Base-by-base conservation (phyloP, 2,888 invertebrate species). In the Isoperla grammatica region DNA sequence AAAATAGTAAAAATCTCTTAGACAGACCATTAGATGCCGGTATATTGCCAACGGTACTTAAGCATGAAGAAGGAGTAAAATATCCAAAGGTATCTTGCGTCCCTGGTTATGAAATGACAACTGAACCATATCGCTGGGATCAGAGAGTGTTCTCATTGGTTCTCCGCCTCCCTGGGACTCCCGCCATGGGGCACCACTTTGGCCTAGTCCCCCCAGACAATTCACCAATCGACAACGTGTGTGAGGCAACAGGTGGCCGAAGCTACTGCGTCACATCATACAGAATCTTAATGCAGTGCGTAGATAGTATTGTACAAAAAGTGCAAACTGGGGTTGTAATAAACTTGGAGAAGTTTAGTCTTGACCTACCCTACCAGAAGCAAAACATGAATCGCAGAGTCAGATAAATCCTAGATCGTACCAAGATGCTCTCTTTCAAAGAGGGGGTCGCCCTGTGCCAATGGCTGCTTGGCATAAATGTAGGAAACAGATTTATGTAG, bases 91-190 rank as follows among this genome's bases (percentile, higher is more conserved):
- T 92, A 74, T 89, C 90, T 67, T 89, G 90, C 42, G 92, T 96
- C 69, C 95, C 96, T 43, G 98, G 98, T 11, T 91, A 92, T 6
- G 99, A 99, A 76, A 80, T 99, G 73, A 98, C 97, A 2, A 85
- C 94, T 69, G 98, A 99, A 75, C 97, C 98, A 13, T 99, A 96
- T 75, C 85, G 99, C 66, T 99, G 99, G 99, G 99, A 99, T 78
- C 99, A 99, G 78, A 83, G 98, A 67, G 79, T 99, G 63, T 99
- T 97, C 78, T 92, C 96, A 1, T 78, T 99, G 69, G 97, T 98
- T 50, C 79, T 99, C 57, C 80, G 95, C 64, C 80, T 98, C 72
- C 87, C 95, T 42, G 97, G 95, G 3, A 93, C 94, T 46, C 95
- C 93, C 2, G 88, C 90, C 1, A 84, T 87, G 50, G 92, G 92